These are phyloP conservation scores for Druceiella hillmani DNA, from an alignment of 2,888 invertebrate species.

Conservation along the genomic window DNA sequence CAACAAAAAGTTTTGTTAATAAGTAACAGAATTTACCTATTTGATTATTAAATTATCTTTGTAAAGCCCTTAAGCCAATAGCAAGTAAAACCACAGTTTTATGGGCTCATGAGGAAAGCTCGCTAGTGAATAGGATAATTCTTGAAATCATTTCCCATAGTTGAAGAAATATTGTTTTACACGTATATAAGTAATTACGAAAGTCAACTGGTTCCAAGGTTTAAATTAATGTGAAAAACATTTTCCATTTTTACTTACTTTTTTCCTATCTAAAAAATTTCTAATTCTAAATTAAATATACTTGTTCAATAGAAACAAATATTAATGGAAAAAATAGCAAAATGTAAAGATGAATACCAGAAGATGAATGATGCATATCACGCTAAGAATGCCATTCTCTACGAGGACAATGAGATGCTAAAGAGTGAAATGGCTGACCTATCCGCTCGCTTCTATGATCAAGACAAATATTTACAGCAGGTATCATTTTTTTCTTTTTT, in stretches of 20 bases:
- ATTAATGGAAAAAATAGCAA: conserved; percentile 36
- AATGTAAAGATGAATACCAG: conserved; percentile 43
- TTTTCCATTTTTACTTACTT: too few species aligned
- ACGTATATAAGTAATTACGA: background rate
- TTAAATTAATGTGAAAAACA: too few species aligned
- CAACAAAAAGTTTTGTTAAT: too few species aligned
- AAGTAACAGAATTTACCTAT: too few species aligned
- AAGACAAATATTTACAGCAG: too few species aligned
- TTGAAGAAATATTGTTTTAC: background rate
- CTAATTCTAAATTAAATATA: too few species aligned
- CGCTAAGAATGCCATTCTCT: conserved; percentile 34
- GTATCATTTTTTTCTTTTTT: background rate
- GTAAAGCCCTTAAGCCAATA: too few species aligned
- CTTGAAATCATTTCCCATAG: background rate
- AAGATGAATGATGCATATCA: conserved; percentile 48
- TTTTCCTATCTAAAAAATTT: conserved; percentile 1
- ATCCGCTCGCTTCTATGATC: conserved; percentile 27
- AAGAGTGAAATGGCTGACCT: conserved; percentile 34
- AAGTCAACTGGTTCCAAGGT: too few species aligned
- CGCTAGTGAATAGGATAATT: too few species aligned
- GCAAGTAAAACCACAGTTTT: too few species aligned
- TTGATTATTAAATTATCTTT: too few species aligned
- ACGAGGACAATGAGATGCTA: conserved; percentile 37
- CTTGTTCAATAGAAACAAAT: conserved; percentile 34
- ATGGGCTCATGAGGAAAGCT: too few species aligned